Base-by-base conservation (phyloP, 2,888 invertebrate genomes). In the Eulithis testata region DNA sequence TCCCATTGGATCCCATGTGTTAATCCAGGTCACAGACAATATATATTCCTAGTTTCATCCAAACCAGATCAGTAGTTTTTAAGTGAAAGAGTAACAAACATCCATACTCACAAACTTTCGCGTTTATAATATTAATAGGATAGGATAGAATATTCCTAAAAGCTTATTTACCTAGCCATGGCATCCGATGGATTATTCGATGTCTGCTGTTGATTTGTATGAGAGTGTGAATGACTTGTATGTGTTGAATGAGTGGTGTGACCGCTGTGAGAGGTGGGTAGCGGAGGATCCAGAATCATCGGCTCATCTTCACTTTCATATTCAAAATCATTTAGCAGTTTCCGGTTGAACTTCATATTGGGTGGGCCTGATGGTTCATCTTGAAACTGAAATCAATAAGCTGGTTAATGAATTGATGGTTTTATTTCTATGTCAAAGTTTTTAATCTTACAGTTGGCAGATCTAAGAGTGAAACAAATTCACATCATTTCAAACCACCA, bases 251-350 rank as follows among this genome's bases (percentile, higher is more conserved):
- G 68, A 12, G 50, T 59, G 11, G 66, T 58, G 37, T 72, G 73
- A 5, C 68, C 66, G 43, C 59, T 53, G 73, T 72, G 77, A 12
- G 63, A 66, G 56, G 82, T 68, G 31, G 76, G 75, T 60, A 78
- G 80, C 0, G 76, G 73, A 0, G 73, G 69, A 53, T 76, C 87
- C 9, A 95, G 72, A 0, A 78, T 74, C 1, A 80, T 79, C 0
- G 96, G 96, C n/a, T 98, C 98, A 62, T 98, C 98, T 71, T 98
- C 98, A 75, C 98, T 98, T 63, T 97, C 98, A 83, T 98, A 98
- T 87, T 98, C 98, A 86, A 97, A 98, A 88, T 98, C 91, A 12
- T 93, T 93, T 31, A 98, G 90, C 12, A 98, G 89, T 82, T 98
- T 97, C 80, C 97, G 95, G 84, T 97, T 97, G 85, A 97, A 97